Percentiles rank a stretch among this genome's conserved stretches.
Evolutionary conservation across 2,888 invertebrate species (phyloP).

Genomic region (Abscondita cerata): DNA sequence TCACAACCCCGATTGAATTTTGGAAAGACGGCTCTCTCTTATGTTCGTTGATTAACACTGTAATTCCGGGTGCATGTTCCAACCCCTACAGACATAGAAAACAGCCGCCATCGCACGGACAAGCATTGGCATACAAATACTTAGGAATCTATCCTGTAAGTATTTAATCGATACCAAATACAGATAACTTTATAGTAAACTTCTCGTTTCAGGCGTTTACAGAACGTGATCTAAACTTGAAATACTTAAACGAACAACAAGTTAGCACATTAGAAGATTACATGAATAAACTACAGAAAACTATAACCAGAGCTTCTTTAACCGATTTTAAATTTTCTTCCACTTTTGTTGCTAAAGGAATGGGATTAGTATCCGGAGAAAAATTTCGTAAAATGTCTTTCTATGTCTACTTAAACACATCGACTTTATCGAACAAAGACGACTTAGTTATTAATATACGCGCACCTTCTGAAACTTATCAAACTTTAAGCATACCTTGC

Average conservation of each 20-base stretch:
- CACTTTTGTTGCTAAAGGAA: constrained; percentile 67
- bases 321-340: constrained; percentile 54
- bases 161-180: constrained; percentile 1
- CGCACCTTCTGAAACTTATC: constrained; percentile 53
- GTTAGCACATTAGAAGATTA: constrained; percentile 66
- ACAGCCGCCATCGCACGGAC: constrained; percentile 64
- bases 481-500: constrained; percentile 44
- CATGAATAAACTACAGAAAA: constrained; percentile 60
- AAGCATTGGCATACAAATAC: constrained; percentile 67
- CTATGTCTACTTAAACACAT: constrained; percentile 61
- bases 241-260: constrained; percentile 61
- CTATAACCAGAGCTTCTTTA: constrained; percentile 44
- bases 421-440: constrained; percentile 32
- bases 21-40: constrained; percentile 69
- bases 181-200: background rate
- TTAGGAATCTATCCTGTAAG: constrained; percentile 67
- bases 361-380: constrained; percentile 67
- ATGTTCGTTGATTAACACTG: constrained; percentile 65
- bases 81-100: constrained; percentile 60
- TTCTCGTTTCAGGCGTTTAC: constrained; percentile 63
- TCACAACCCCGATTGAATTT: constrained; percentile 60
- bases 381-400: constrained; percentile 64
- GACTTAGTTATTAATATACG: constrained; percentile 50
- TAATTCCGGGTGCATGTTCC: constrained; percentile 67
- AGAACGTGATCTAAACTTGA: constrained; percentile 62